These are phyloP conservation scores for Misgurnus anguillicaudatus DNA, from an alignment of 2,113 vertebrate species.

Conservation along the genomic window DNA sequence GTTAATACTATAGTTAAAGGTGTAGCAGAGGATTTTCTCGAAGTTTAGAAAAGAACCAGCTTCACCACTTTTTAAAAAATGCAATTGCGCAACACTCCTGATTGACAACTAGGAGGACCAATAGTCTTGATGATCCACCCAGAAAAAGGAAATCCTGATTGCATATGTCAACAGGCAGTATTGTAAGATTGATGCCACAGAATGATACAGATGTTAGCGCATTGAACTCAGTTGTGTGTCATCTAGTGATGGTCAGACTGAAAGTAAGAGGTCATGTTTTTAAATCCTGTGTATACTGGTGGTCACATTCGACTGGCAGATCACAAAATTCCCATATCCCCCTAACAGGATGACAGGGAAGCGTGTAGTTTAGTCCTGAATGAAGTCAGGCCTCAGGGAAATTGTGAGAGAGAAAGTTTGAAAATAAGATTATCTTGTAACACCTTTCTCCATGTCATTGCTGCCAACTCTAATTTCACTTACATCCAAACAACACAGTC, in stretches of 20 bases:
- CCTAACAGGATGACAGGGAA: conserved; percentile 69
- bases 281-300: conserved; percentile 34
- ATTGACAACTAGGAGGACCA: no score
- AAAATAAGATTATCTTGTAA: conserved; percentile 29
- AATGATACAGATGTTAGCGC: background rate
- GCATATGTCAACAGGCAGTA: no score
- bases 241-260: background rate
- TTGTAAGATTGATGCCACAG: background rate
- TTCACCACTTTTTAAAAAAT: no score
- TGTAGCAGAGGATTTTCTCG: no score
- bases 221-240: background rate
- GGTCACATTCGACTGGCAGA: conserved; percentile 57
- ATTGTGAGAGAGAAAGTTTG: background rate
- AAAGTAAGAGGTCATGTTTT: conserved; percentile 41
- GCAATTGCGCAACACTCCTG: no score
- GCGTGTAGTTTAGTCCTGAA: conserved; percentile 38
- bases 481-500: background rate
- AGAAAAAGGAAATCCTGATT: no score
- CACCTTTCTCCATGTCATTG: conserved; percentile 39
- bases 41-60: no score
- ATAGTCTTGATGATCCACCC: no score
- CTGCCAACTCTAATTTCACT: conserved; percentile 26
- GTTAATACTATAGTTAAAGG: no score
- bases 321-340: conserved; percentile 65
- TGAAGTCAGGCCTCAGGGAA: conserved; percentile 49